Evolutionary conservation across 2,888 invertebrate species (phyloP).

Genomic region (Chironomus riparius): DNA sequence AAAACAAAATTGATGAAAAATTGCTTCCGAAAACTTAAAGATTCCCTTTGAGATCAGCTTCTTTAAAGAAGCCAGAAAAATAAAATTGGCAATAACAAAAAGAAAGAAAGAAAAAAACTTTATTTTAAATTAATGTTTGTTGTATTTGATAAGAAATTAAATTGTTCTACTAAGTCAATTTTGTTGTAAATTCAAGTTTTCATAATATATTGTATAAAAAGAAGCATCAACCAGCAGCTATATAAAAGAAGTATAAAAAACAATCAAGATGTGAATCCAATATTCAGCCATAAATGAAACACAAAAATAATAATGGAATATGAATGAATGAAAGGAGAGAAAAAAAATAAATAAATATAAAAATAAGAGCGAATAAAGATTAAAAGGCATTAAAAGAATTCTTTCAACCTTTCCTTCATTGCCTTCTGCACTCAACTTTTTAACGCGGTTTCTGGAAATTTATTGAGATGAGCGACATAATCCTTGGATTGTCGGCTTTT

Average conservation of each 20-base stretch:
- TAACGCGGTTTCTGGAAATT: background rate
- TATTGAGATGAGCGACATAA: too few species aligned
- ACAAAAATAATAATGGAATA: constrained; percentile 20
- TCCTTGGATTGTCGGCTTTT: too few species aligned
- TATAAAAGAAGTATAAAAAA: background rate
- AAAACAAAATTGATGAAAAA: too few species aligned
- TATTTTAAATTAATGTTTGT: constrained; percentile 7
- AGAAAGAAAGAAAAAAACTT: too few species aligned
- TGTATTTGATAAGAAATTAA: constrained; percentile 18
- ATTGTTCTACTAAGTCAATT: background rate
- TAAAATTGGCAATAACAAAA: too few species aligned
- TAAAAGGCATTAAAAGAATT: constrained; percentile 24
- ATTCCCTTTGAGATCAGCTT: too few species aligned
- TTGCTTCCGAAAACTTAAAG: too few species aligned
- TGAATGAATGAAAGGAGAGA: background rate
- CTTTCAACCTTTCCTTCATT: background rate
- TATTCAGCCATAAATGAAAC: background rate
- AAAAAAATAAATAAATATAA: background rate
- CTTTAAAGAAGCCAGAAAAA: too few species aligned
- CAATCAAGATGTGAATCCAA: constrained; percentile 16
- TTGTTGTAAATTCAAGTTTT: too few species aligned
- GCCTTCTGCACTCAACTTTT: background rate
- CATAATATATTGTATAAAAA: background rate
- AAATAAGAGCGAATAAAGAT: constrained; percentile 9
- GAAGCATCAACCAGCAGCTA: background rate